phyloP scores from a whole-genome alignment of 2,797 vertebrate species.

The Microcaecilia unicolor region DNA sequence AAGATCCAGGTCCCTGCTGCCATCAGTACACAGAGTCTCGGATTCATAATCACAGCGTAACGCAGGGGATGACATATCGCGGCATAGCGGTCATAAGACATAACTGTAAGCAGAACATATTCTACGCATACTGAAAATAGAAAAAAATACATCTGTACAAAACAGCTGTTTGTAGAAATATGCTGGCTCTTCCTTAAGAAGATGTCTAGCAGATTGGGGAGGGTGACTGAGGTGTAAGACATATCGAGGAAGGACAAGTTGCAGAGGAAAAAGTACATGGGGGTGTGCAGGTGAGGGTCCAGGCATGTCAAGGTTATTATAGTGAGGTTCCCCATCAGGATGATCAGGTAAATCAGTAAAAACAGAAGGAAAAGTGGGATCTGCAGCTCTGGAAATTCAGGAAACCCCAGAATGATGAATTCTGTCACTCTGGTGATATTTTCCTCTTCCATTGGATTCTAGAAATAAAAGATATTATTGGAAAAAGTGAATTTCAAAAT shows the following conservation, averaged over 20 bases:
- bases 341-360: neutral
- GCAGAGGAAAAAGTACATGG: slow-evolving; percentile 9
- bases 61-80: slow-evolving; percentile 9
- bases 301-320: slow-evolving; percentile 7
- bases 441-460: slow-evolving; percentile 4
- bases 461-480: too few relatives aligned
- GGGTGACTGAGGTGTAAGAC: neutral
- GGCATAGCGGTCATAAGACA: slow-evolving; percentile 4
- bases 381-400: neutral
- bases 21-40: neutral
- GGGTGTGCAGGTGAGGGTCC: neutral
- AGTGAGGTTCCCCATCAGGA: neutral
- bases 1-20: neutral
- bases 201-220: slow-evolving; percentile 1
- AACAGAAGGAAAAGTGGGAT: neutral
- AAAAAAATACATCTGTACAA: slow-evolving; percentile 3
- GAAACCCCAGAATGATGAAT: slow-evolving; percentile 10
- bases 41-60: neutral
- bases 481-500: too few relatives aligned
- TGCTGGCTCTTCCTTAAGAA: neutral
- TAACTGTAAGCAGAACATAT: slow-evolving; percentile 1
- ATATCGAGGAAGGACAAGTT: slow-evolving; percentile 17
- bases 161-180: slow-evolving; percentile 6
- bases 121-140: slow-evolving; percentile 1
- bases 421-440: slow-evolving; percentile 8